Conservation (phyloP, 2,113 vertebrate species). For the Tyrannus savana region DNA sequence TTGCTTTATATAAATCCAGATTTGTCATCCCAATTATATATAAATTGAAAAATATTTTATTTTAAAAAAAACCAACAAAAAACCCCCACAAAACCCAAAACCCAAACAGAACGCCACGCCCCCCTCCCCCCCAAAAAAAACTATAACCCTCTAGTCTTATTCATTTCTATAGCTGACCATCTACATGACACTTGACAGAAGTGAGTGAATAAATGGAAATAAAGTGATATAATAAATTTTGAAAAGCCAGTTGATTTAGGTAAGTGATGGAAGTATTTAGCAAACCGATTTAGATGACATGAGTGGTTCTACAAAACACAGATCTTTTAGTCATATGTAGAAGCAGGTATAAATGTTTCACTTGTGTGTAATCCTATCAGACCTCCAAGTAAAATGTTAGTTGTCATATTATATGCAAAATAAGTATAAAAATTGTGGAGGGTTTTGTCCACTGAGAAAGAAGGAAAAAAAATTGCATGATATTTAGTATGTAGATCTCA, state of each 20-base stretch:
- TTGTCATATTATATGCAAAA: neutral
- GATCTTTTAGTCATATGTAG: neutral
- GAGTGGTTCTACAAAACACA: neutral
- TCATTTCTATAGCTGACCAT: neutral
- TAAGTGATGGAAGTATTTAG: neutral
- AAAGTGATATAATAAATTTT: neutral
- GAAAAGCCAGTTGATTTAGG: neutral
- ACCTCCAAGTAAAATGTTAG: neutral
- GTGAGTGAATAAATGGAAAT: neutral
- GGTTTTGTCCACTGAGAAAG: neutral
- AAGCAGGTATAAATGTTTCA: neutral
- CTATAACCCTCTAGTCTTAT: rapidly evolving
- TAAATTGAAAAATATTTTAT: neutral
- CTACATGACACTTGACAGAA: neutral
- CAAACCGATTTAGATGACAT: neutral
- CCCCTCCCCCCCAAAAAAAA: too few species aligned
- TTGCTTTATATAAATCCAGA: neutral
- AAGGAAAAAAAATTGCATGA: neutral
- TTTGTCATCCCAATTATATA: neutral
- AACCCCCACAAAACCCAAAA: too few species aligned
- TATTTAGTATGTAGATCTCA: neutral
- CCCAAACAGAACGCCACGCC: too few species aligned
- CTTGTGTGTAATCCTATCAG: neutral
- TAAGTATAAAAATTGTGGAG: neutral
- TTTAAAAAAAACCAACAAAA: neutral